Evolutionary conservation across 2,797 vertebrate species (phyloP).

Genomic region (Semotilus atromaculatus): DNA sequence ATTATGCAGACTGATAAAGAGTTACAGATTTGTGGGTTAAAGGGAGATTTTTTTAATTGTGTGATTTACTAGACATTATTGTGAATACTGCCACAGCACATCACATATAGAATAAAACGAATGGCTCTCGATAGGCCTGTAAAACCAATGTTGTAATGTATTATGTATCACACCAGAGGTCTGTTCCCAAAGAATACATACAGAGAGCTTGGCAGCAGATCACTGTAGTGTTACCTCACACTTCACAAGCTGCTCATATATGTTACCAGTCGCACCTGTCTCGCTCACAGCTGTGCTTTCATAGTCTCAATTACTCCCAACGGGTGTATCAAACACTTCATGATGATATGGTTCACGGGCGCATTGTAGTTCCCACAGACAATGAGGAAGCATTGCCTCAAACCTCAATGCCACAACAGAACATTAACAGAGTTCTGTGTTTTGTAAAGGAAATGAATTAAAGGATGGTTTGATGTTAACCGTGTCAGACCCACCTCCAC

Average conservation of each 20-base stretch:
- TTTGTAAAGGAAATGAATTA: conserved; percentile 20
- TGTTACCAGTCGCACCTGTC: conserved; percentile 47
- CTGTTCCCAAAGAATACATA: conserved; percentile 10
- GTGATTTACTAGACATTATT: conserved; percentile 14
- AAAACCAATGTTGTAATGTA: conserved; percentile 14
- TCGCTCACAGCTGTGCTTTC: conserved; percentile 43
- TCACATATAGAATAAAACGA: background rate
- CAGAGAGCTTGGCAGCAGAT: conserved; percentile 29
- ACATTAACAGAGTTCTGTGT: background rate
- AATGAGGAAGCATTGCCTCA: conserved; percentile 12
- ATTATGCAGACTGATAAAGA: conserved; percentile 5
- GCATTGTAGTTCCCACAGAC: conserved; percentile 25
- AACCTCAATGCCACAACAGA: background rate
- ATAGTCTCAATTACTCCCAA: conserved; percentile 33
- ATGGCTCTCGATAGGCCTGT: conserved; percentile 17
- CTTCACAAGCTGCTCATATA: conserved; percentile 31
- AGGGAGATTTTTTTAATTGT: background rate
- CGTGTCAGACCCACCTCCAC: conserved; percentile 80
- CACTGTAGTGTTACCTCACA: conserved; percentile 28
- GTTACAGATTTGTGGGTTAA: background rate
- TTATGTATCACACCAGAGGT: conserved; percentile 8
- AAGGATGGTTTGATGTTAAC: conserved; percentile 2
- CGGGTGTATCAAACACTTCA: conserved; percentile 45
- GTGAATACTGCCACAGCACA: conserved; percentile 17
- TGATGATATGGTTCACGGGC: conserved; percentile 19